Conservation (phyloP, 2,797 vertebrate species). For the Sylvilagus floridanus region DNA sequence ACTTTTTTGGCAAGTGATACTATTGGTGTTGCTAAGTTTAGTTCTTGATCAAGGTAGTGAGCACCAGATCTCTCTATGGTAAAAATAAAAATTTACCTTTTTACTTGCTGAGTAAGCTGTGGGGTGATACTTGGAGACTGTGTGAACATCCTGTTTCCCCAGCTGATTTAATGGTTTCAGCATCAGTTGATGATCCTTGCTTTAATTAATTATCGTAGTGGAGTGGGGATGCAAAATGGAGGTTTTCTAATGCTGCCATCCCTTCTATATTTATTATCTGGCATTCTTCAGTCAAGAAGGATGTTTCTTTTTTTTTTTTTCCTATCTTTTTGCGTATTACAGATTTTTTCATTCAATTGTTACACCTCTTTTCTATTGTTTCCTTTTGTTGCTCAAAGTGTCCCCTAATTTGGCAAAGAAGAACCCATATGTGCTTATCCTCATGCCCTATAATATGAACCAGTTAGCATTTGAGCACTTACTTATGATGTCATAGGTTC, state of each 20-base stretch:
- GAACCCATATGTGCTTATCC: neutral
- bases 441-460: neutral
- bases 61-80: neutral
- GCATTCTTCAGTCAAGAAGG: neutral
- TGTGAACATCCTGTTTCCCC: neutral
- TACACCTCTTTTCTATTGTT: neutral
- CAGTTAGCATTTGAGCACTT: neutral
- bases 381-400: neutral
- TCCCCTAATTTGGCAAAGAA: neutral
- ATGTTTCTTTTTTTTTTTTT: neutral
- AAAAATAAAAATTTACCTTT: slow-evolving; percentile 31
- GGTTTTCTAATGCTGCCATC: neutral
- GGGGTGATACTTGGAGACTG: neutral
- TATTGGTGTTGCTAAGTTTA: neutral
- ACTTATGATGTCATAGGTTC: neutral
- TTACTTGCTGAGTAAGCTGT: neutral
- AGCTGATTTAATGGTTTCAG: neutral
- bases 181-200: neutral
- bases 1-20: neutral
- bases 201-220: neutral
- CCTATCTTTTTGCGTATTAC: neutral
- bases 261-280: neutral
- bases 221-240: neutral
- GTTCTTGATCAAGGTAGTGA: neutral
- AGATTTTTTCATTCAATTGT: neutral